phyloP scores from a whole-genome alignment of 1,140 invertebrate species.

The Tetramorium parvispinum region DNA sequence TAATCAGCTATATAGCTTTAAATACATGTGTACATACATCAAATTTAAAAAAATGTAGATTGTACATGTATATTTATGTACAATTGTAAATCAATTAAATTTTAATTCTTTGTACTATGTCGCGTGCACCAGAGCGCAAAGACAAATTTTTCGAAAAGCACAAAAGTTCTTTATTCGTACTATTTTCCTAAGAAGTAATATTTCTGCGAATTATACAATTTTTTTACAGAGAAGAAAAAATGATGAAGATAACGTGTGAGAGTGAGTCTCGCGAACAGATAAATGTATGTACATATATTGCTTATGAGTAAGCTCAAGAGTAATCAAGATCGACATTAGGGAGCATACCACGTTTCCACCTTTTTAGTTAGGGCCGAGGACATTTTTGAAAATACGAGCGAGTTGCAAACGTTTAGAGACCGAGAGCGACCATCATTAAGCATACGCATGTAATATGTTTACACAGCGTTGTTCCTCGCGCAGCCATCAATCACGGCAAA shows the following conservation, averaged over 20 bases:
- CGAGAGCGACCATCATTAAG: conserved; percentile 79
- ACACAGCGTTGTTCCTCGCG: conserved; percentile 80
- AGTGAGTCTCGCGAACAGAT: too few species aligned
- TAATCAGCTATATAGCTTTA: not conserved
- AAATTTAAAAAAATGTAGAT: too few species aligned
- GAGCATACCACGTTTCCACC: too few species aligned
- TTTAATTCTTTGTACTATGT: not conserved
- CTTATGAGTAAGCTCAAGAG: too few species aligned
- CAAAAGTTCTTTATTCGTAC: not conserved
- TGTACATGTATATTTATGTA: too few species aligned
- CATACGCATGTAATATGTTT: conserved; percentile 82
- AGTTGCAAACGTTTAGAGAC: conserved; percentile 50
- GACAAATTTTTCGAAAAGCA: not conserved
- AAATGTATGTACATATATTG: too few species aligned
- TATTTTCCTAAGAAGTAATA: not conserved
- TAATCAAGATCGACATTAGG: too few species aligned
- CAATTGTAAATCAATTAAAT: not conserved
- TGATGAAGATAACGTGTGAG: too few species aligned
- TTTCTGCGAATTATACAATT: not conserved
- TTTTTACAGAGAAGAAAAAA: too few species aligned
- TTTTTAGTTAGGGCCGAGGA: too few species aligned
- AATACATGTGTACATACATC: not conserved
- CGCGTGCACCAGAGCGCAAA: not conserved
- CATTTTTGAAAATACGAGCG: conserved; percentile 36
- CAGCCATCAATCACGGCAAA: conserved; percentile 83